Evolutionary conservation across 1,140 invertebrate genomes (phyloP), one percentile per base, ranked within the genome.

Genomic region (Brachionus rubens): DNA sequence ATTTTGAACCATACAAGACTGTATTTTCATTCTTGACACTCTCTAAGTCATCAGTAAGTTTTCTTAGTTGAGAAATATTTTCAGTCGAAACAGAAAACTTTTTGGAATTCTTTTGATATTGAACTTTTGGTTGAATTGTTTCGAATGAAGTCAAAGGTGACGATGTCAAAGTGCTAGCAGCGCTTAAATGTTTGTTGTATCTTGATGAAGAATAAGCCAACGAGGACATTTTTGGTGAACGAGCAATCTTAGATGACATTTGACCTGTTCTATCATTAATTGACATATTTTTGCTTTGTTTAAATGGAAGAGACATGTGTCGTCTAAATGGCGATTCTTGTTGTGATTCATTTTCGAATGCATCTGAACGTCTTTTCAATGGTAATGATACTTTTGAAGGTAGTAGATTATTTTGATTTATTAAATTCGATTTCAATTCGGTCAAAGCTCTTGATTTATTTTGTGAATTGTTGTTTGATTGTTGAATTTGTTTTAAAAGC

Each of bases 181-280:
- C 14, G 36, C 36, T 65, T 14, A 43, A 12, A 12, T 65, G 41
- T 65, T 65, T 65, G 40, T 46, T 65, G 9, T 40, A 72, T 46
- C 47, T 72, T 14, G 68, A 72, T 41, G 68, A 50, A 5, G 68
- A 72, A 54, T 72, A 50, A 40, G 68, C 68, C 16, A 50, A n/a
- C 12, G 67, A 70, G 1, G 41, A 36, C 59, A 65, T 72, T 72
- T 41, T 72, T 50, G 68, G 46, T 12, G 46, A 54, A 26, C 30
- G 43, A 21, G 68, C 9, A 19, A 50, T 50, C 33, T 41, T 54
- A 10, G 33, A 16, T 19, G 30, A 48, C 30, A 50, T 21, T 28
- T 72, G 68, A 30, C 68, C 50, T 24, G 16, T 10, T 50, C 46
- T 48, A 9, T 48, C 46, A 4, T 3, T 26, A 36, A 65, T 43